Evolutionary conservation across 2,113 vertebrate species (phyloP).

Genomic region (Carlito syrichta): DNA sequence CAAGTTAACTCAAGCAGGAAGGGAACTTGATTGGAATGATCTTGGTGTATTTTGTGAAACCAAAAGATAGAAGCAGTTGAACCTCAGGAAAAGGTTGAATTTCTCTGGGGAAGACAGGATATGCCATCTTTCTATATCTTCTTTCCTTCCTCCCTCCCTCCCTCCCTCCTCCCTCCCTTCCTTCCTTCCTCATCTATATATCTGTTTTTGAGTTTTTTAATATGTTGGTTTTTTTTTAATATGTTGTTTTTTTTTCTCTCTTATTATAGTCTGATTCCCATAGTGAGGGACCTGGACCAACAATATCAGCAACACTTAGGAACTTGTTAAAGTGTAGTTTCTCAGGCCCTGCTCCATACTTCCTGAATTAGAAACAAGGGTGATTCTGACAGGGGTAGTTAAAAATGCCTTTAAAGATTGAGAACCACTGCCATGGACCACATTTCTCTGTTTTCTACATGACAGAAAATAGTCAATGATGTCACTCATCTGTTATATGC

Average conservation of each 20-base stretch:
- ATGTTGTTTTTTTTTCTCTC: background rate
- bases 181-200: accelerated
- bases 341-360: background rate
- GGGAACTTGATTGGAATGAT: background rate
- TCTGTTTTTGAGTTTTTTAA: background rate
- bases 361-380: background rate
- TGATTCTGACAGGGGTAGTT: background rate
- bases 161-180: accelerated
- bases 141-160: accelerated
- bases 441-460: background rate
- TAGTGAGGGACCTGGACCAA: background rate
- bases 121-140: background rate
- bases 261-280: background rate
- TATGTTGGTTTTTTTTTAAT: background rate
- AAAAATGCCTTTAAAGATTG: background rate
- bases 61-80: background rate
- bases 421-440: background rate
- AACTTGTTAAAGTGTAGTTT: background rate
- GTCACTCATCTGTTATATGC: background rate
- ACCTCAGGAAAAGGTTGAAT: background rate
- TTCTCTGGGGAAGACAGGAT: background rate
- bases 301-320: background rate
- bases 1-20: background rate
- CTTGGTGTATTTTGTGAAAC: background rate
- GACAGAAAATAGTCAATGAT: background rate